Evolutionary conservation across 2,888 invertebrate genomes (phyloP).

Genomic region (Cephus spinipes): DNA sequence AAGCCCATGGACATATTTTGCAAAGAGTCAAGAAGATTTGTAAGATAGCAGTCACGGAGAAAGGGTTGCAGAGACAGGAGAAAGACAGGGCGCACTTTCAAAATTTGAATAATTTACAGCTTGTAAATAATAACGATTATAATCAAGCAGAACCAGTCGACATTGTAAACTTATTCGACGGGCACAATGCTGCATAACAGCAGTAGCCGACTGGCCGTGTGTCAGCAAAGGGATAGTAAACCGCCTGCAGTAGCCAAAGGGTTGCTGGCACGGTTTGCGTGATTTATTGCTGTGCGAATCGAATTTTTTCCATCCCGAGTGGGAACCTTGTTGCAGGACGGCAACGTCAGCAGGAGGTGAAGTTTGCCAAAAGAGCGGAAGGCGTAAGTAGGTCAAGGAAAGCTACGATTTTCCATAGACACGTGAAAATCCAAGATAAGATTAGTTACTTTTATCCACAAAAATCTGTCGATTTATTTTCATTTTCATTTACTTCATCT

Average conservation of each 20-base stretch:
- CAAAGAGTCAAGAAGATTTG: neutral
- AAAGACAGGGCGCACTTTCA: constrained; percentile 28
- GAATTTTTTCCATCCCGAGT: constrained; percentile 47
- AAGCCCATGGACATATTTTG: neutral
- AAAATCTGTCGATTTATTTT: neutral
- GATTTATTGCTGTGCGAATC: constrained; percentile 61
- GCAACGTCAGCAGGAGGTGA: constrained; percentile 3
- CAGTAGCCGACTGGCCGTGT: constrained; percentile 38
- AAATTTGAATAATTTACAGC: constrained; percentile 57
- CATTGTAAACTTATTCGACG: constrained; percentile 47
- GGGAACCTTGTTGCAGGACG: constrained; percentile 2
- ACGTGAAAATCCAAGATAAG: neutral
- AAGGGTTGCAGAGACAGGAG: constrained; percentile 25
- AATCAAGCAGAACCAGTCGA: constrained; percentile 52
- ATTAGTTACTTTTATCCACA: neutral
- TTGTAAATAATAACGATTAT: constrained; percentile 52
- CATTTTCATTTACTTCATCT: neutral
- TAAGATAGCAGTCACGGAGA: constrained; percentile 2
- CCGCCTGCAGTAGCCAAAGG: constrained; percentile 44
- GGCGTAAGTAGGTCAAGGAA: neutral
- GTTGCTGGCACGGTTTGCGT: constrained; percentile 40
- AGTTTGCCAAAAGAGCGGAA: neutral
- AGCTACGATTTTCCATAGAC: neutral
- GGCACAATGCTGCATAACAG: constrained; percentile 39
- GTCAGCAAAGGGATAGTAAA: constrained; percentile 23